phyloP scores from a whole-genome alignment of 2,113 vertebrate species.

The Dromaius novaehollandiae region DNA sequence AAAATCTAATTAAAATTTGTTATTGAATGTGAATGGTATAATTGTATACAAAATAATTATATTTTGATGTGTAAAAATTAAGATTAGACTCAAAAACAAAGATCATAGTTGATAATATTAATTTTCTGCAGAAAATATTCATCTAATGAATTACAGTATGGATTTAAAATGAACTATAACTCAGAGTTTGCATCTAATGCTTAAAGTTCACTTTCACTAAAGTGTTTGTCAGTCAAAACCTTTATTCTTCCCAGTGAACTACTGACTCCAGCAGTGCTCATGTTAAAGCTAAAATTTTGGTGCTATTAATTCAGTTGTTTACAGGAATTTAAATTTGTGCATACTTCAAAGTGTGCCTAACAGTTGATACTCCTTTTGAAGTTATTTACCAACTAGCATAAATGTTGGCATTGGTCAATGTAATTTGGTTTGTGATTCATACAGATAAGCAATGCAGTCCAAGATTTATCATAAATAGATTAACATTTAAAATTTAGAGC shows the following conservation, averaged over 20 bases:
- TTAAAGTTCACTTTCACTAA: slow-evolving; percentile 44
- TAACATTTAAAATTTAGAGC: slow-evolving; percentile 3
- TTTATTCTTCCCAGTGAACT: slow-evolving; percentile 12
- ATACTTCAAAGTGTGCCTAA: slow-evolving; percentile 55
- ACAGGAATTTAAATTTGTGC: slow-evolving; percentile 47
- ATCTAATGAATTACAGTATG: background rate
- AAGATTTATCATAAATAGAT: slow-evolving; percentile 23
- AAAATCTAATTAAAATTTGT: background rate
- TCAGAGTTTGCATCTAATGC: slow-evolving; percentile 1
- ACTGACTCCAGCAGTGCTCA: slow-evolving; percentile 37
- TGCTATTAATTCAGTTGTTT: slow-evolving; percentile 71
- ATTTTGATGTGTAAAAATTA: background rate
- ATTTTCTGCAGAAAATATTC: background rate
- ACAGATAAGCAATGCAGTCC: slow-evolving; percentile 34
- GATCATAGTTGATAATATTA: background rate
- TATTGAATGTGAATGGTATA: slow-evolving; percentile 36
- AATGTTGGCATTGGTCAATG: slow-evolving; percentile 41
- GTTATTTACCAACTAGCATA: slow-evolving; percentile 22
- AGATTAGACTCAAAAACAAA: background rate
- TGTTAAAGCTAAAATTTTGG: slow-evolving; percentile 61
- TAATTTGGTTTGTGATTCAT: slow-evolving; percentile 49
- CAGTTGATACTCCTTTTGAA: slow-evolving; percentile 34
- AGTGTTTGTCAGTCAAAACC: background rate
- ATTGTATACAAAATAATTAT: slow-evolving; percentile 33
- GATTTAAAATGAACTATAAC: slow-evolving; percentile 38